Evolutionary conservation across 2,113 vertebrate species (phyloP).

Genomic region (Campylomormyrus numenius): DNA sequence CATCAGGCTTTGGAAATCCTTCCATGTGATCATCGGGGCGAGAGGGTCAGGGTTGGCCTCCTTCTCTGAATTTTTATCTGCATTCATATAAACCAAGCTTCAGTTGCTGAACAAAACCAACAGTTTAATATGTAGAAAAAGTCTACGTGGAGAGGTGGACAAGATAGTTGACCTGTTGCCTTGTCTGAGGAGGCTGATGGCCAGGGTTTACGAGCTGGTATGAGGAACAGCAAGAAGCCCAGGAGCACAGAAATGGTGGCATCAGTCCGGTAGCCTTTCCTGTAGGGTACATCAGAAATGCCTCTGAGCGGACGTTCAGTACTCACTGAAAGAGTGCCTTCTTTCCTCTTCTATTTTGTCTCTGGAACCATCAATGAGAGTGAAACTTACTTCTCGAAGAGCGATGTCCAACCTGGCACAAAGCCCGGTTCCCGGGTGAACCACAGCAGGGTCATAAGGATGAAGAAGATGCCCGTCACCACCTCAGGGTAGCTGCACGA

Average conservation of each 20-base stretch:
- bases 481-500: slow-evolving; percentile 83
- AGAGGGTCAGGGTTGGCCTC: slow-evolving; percentile 44
- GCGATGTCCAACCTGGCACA: slow-evolving; percentile 92
- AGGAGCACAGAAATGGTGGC: slow-evolving; percentile 93
- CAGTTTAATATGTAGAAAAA: background rate
- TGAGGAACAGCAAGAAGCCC: slow-evolving; percentile 94
- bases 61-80: slow-evolving; percentile 34
- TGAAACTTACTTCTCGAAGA: slow-evolving; percentile 83
- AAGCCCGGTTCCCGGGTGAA: slow-evolving; percentile 96
- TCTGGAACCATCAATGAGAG: background rate
- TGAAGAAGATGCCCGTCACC: slow-evolving; percentile 90
- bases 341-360: background rate
- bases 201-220: slow-evolving; percentile 78
- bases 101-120: background rate
- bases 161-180: slow-evolving; percentile 53
- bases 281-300: slow-evolving; percentile 34
- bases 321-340: background rate
- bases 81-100: background rate
- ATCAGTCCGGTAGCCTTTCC: slow-evolving; percentile 92
- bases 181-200: slow-evolving; percentile 62
- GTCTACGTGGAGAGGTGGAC: background rate
- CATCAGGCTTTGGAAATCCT: slow-evolving; percentile 97
- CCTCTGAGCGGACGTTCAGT: background rate
- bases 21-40: slow-evolving; percentile 93
- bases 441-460: slow-evolving; percentile 94